Evolutionary conservation across 2,113 vertebrate species (phyloP).

Genomic region (Megaleporinus macrocephalus): DNA sequence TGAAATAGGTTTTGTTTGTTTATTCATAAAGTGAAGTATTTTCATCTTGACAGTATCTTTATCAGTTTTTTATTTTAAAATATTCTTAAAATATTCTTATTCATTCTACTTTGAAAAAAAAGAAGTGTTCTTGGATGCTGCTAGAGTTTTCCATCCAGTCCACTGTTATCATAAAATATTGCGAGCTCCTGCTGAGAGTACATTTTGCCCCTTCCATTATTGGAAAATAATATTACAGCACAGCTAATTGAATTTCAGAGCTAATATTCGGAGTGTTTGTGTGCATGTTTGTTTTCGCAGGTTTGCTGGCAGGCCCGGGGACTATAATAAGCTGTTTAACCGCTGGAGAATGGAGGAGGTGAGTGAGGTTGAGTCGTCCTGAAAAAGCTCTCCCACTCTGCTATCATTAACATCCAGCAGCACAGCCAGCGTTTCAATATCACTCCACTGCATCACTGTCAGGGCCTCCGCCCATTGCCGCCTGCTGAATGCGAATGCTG

Average conservation of each 20-base stretch:
- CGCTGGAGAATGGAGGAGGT: constrained; percentile 98
- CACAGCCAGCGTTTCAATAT: constrained; percentile 7
- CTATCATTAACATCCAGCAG: constrained; percentile 12
- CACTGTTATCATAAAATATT: constrained; percentile 22
- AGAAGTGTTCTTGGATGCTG: neutral
- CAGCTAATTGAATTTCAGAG: constrained; percentile 59
- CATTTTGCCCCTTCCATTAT: constrained; percentile 32
- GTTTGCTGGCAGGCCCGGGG: constrained; percentile 96
- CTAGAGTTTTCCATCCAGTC: neutral
- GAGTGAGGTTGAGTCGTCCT: constrained; percentile 65
- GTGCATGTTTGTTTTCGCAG: constrained; percentile 73
- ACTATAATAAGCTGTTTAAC: constrained; percentile 98
- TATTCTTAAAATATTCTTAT: neutral
- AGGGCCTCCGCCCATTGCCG: neutral
- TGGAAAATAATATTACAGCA: constrained; percentile 34
- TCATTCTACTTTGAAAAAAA: neutral
- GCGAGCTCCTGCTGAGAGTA: neutral
- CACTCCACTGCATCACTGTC: constrained; percentile 32
- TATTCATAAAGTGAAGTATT: neutral
- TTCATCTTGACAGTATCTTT: neutral
- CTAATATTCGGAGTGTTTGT: constrained; percentile 55
- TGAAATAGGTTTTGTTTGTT: constrained; percentile 1
- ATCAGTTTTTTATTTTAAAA: neutral
- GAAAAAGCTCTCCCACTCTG: constrained; percentile 31
- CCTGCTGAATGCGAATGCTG: constrained; percentile 8